Conservation (phyloP, 2,113 vertebrate genomes). For the Ifrita kowaldi region DNA sequence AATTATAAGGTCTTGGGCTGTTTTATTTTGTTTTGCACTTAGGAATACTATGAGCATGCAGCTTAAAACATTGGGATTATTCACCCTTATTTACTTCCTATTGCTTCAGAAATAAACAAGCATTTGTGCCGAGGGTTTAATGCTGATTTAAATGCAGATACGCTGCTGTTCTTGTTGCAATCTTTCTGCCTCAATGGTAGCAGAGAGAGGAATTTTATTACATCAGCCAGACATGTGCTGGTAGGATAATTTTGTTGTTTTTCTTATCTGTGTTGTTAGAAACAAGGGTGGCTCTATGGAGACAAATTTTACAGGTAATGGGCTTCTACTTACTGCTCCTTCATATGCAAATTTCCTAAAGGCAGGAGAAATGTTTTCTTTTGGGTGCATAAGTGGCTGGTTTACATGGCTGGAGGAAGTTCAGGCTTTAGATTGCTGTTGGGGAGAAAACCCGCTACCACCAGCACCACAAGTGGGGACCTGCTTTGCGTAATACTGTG, state of each 20-base stretch:
- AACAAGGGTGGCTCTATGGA: not conserved
- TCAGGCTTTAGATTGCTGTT: not conserved
- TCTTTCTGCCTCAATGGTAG: not conserved
- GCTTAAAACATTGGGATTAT: not conserved
- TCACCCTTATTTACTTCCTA: not conserved
- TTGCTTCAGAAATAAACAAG: not conserved
- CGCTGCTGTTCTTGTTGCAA: not conserved
- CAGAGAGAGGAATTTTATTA: not conserved
- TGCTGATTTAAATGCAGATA: not conserved
- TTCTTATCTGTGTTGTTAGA: not conserved
- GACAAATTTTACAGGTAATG: not conserved
- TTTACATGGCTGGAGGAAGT: not conserved
- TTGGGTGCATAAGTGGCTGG: not conserved
- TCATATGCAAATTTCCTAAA: not conserved
- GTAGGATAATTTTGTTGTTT: not conserved
- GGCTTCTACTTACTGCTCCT: not conserved
- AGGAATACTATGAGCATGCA: not conserved
- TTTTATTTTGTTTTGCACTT: not conserved
- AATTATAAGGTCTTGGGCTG: not conserved
- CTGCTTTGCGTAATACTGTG: fast-evolving
- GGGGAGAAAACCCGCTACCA: not conserved
- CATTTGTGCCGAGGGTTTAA: not conserved
- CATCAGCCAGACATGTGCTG: not conserved
- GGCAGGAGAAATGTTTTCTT: not conserved
- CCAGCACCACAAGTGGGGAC: fast-evolving